These are phyloP conservation scores for Tarsius wallacei DNA, from an alignment of 2,797 vertebrate species.

Conservation along the genomic window DNA sequence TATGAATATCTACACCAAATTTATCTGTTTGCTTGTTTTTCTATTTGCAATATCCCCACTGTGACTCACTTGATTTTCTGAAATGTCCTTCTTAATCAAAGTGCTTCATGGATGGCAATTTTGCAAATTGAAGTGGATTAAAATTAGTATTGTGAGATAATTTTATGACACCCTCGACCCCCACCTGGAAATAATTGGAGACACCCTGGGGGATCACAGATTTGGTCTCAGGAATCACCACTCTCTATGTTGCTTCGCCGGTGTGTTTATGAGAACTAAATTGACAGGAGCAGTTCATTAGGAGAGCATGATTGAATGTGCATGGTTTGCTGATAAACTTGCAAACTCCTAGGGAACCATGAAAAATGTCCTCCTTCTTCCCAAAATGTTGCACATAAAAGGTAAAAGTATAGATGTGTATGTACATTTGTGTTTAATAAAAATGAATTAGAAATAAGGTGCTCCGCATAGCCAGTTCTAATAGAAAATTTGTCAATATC, in stretches of 20 bases:
- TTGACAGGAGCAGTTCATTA: conserved; percentile 83
- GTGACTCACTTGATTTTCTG: conserved; percentile 83
- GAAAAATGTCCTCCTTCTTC: conserved; percentile 44
- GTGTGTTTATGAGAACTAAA: conserved; percentile 78
- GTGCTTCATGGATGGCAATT: conserved; percentile 77
- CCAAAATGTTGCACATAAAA: conserved; percentile 42
- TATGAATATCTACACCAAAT: conserved; percentile 67
- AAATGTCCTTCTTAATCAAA: conserved; percentile 85
- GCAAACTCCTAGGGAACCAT: neutral
- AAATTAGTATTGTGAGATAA: conserved; percentile 82
- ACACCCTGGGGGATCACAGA: conserved; percentile 78
- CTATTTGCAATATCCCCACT: conserved; percentile 67
- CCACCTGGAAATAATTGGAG: conserved; percentile 84
- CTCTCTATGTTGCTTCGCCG: conserved; percentile 19
- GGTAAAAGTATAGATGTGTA: conserved; percentile 54
- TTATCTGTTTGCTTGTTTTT: conserved; percentile 81
- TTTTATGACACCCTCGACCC: conserved; percentile 71
- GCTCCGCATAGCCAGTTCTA: neutral
- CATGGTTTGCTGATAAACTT: conserved; percentile 73
- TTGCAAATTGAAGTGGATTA: conserved; percentile 81
- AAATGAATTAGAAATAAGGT: conserved; percentile 59
- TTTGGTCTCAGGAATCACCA: conserved; percentile 56
- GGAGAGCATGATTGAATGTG: conserved; percentile 70
- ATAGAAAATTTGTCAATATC: neutral
- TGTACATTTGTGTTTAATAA: conserved; percentile 21